Conservation (phyloP, 1,140 invertebrate genomes). For the Amphibalanus amphitrite region DNA sequence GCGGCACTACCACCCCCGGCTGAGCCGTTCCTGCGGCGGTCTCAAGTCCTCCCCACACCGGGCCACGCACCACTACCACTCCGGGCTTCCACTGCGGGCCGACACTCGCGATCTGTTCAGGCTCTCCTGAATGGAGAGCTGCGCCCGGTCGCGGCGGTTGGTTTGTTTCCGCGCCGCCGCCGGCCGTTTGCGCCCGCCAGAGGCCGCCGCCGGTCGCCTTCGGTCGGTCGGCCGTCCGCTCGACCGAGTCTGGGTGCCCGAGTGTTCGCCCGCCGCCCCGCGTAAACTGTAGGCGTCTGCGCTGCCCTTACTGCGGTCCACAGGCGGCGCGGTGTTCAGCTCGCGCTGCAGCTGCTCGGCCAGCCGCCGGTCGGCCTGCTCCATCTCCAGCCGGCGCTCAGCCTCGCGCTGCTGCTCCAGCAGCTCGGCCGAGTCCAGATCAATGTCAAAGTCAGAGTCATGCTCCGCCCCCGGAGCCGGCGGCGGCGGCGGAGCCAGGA, state of each 20-base stretch:
- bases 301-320: not conserved
- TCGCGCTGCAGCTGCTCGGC: not conserved
- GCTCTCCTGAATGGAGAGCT: not conserved
- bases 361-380: not conserved
- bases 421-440: not conserved
- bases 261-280: too few relatives aligned
- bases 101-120: not conserved
- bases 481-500: constrained; percentile 20
- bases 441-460: not conserved
- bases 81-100: too few relatives aligned
- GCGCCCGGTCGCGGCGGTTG: too few relatives aligned
- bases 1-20: too few relatives aligned
- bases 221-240: too few relatives aligned
- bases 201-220: too few relatives aligned
- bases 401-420: not conserved
- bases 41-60: too few relatives aligned
- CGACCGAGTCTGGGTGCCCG: too few relatives aligned
- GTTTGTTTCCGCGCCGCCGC: too few relatives aligned
- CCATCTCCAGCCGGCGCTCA: not conserved
- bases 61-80: too few relatives aligned
- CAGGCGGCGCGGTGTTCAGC: not conserved
- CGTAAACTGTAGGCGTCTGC: not conserved
- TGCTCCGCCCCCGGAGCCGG: not conserved
- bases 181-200: too few relatives aligned
- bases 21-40: too few relatives aligned